Conservation (phyloP, 2,113 vertebrate species). For the Ictalurus furcatus region DNA sequence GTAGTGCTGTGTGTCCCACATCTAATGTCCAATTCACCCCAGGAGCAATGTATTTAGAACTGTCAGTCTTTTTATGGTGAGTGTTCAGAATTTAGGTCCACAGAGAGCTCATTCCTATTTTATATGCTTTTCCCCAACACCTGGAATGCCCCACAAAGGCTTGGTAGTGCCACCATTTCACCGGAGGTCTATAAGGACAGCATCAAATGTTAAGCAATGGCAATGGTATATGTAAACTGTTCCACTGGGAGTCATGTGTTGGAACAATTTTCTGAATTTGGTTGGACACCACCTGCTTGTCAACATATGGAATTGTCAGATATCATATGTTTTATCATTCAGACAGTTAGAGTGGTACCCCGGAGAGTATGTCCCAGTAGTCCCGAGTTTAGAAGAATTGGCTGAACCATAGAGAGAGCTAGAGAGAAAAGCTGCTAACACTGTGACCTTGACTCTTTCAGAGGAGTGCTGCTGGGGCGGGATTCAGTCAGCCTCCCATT, state of each 20-base stretch:
- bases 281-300: conserved; percentile 19
- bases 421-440: conserved; percentile 23
- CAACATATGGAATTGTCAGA: conserved; percentile 2
- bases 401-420: conserved; percentile 5
- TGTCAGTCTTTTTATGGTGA: neutral
- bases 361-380: conserved; percentile 22
- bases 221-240: neutral
- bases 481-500: conserved; percentile 39
- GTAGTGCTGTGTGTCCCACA: neutral
- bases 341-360: conserved; percentile 26
- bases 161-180: neutral
- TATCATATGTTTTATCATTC: conserved; percentile 43
- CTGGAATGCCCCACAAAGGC: neutral
- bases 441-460: conserved; percentile 50
- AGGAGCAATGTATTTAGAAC: neutral
- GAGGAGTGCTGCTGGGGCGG: conserved; percentile 35
- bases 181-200: neutral
- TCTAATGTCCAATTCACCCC: conserved; percentile 15
- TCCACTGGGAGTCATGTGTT: conserved; percentile 12
- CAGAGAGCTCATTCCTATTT: neutral
- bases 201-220: neutral
- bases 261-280: neutral
- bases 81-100: neutral
- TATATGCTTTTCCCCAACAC: neutral
- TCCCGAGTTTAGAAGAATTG: neutral